Evolutionary conservation across 2,888 invertebrate genomes (phyloP).

Genomic region (Drosophila lacicola): DNA sequence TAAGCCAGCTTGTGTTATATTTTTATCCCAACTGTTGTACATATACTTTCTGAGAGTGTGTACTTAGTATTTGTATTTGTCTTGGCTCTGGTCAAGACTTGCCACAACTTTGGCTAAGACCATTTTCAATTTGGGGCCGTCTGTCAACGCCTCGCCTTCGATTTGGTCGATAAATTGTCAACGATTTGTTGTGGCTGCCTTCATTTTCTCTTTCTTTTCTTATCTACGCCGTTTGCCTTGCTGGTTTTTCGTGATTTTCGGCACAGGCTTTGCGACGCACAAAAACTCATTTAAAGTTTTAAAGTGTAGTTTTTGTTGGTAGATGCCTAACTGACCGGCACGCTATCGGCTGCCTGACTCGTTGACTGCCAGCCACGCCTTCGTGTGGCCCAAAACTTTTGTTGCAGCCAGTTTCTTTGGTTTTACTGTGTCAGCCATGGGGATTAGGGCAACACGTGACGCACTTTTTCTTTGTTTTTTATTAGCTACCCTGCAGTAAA

Average conservation of each 20-base stretch:
- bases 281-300: slow-evolving; percentile 77
- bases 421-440: slow-evolving; percentile 33
- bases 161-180: slow-evolving; percentile 57
- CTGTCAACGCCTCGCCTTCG: slow-evolving; percentile 41
- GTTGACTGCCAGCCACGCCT: slow-evolving; percentile 20
- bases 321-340: slow-evolving; percentile 48
- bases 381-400: slow-evolving; percentile 38
- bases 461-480: slow-evolving; percentile 29
- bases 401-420: slow-evolving; percentile 50
- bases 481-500: slow-evolving; percentile 11
- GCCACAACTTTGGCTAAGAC: slow-evolving; percentile 35
- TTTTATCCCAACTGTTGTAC: slow-evolving; percentile 24
- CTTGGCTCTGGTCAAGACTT: slow-evolving; percentile 36
- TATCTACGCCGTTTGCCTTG: slow-evolving; percentile 17
- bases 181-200: slow-evolving; percentile 49
- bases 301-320: slow-evolving; percentile 72
- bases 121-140: slow-evolving; percentile 44
- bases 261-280: slow-evolving; percentile 54
- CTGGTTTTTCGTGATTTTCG: slow-evolving; percentile 38
- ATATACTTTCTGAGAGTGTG: slow-evolving; percentile 14
- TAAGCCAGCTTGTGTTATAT: slow-evolving; percentile 35
- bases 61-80: slow-evolving; percentile 42
- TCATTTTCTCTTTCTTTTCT: slow-evolving; percentile 19
- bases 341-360: slow-evolving; percentile 11
- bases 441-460: slow-evolving; percentile 69